phyloP scores from a whole-genome alignment of 2,888 invertebrate genomes.

The Schizotus pectinicornis region DNA sequence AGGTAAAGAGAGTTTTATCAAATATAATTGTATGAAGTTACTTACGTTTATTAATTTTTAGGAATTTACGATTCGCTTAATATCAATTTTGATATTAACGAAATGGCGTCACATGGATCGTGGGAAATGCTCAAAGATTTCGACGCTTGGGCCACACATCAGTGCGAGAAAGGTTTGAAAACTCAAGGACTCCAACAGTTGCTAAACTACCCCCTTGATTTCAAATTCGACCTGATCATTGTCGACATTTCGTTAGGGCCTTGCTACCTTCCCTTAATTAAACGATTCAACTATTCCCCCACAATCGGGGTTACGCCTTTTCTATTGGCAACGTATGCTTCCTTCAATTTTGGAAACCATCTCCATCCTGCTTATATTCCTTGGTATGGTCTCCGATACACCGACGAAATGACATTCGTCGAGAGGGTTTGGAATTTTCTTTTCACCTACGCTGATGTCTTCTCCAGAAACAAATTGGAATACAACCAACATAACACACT shows the following conservation, averaged over 20 bases:
- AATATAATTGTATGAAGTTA: too few relatives aligned
- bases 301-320: slow-evolving; percentile 26
- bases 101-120: background rate
- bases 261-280: slow-evolving; percentile 44
- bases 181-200: slow-evolving; percentile 43
- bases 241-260: slow-evolving; percentile 40
- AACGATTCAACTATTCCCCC: slow-evolving; percentile 41
- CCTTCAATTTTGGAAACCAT: slow-evolving; percentile 37
- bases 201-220: slow-evolving; percentile 42
- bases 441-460: slow-evolving; percentile 19
- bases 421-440: slow-evolving; percentile 38
- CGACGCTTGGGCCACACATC: background rate
- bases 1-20: too few relatives aligned
- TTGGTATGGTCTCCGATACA: slow-evolving; percentile 29
- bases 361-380: slow-evolving; percentile 42
- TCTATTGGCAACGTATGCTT: slow-evolving; percentile 32
- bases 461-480: slow-evolving; percentile 19
- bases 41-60: slow-evolving; percentile 3
- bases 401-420: slow-evolving; percentile 36
- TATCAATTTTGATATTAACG: background rate
- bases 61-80: slow-evolving; percentile 26
- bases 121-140: background rate
- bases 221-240: slow-evolving; percentile 47
- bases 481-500: slow-evolving; percentile 24
- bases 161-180: slow-evolving; percentile 8